A percentile compares a stretch with the other conserved stretches of the same genome.
Conservation (phyloP, 2,888 invertebrate genomes). For the Pheosia gnoma region DNA sequence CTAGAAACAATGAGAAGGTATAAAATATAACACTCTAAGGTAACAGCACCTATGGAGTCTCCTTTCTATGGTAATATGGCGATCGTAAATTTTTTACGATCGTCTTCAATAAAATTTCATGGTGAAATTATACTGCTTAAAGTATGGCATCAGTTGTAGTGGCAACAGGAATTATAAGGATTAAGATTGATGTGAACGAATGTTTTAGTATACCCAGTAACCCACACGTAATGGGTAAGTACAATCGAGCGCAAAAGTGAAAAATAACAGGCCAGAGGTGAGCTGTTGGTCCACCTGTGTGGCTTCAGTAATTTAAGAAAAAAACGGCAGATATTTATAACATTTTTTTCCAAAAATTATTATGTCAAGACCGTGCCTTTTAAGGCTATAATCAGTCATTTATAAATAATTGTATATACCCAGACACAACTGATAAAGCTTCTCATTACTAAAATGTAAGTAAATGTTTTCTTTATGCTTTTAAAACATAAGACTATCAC, state of each 20-base stretch:
- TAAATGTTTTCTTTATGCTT: background rate
- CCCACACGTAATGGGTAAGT: background rate
- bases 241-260: background rate
- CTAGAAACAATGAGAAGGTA: conserved; percentile 59
- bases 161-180: conserved; percentile 27
- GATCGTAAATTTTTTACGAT: conserved; percentile 63
- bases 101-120: conserved; percentile 51
- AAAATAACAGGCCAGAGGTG: no score
- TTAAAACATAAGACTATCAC: background rate
- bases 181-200: conserved; percentile 28
- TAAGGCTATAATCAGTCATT: no score
- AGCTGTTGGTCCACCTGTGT: no score
- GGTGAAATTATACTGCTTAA: conserved; percentile 46
- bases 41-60: conserved; percentile 50
- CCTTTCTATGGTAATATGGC: conserved; percentile 65
- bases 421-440: no score
- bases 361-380: no score
- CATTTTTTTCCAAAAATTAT: no score
- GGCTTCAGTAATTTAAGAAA: no score
- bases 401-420: no score
- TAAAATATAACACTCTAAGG: conserved; percentile 59
- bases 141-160: conserved; percentile 36
- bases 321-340: no score
- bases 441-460: no score
- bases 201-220: conserved; percentile 9